Conservation (phyloP, 1,140 invertebrate genomes). For the Bombus vancouverensis region DNA sequence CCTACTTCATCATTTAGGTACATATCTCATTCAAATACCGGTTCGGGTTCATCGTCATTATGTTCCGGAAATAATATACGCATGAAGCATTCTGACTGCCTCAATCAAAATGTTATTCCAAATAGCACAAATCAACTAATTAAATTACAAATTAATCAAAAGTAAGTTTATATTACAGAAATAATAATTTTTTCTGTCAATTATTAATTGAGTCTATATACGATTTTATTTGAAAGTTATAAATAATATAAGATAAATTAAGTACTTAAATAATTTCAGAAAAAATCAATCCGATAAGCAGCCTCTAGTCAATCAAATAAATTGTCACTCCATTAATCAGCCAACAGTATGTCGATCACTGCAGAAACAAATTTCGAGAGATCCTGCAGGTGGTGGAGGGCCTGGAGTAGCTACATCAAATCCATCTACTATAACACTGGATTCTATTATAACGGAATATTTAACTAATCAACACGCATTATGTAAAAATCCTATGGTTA, state of each 20-base stretch:
- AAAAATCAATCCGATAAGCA: constrained; percentile 74
- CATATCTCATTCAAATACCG: constrained; percentile 69
- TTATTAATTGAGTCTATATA: constrained; percentile 5
- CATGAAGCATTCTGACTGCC: constrained; percentile 75
- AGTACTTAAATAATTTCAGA: constrained; percentile 56
- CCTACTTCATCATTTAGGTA: constrained; percentile 76
- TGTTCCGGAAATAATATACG: constrained; percentile 69
- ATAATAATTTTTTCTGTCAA: not conserved
- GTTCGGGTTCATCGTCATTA: constrained; percentile 64
- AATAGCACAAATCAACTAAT: constrained; percentile 75
- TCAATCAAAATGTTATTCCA: constrained; percentile 71
- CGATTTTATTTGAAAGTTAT: not conserved
- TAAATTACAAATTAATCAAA: constrained; percentile 79
- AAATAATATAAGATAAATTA: not conserved
- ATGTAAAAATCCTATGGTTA: constrained; percentile 96
- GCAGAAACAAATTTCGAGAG: constrained; percentile 87
- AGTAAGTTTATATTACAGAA: constrained; percentile 62
- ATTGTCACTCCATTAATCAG: constrained; percentile 51
- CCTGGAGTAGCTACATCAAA: constrained; percentile 74
- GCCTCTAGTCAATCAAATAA: constrained; percentile 57
- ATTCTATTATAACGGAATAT: constrained; percentile 97
- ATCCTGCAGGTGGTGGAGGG: constrained; percentile 68
- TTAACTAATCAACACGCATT: constrained; percentile 97
- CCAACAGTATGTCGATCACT: constrained; percentile 82
- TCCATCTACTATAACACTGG: constrained; percentile 87